These are phyloP conservation scores for Erinaceus europaeus DNA, from an alignment of 2,113 vertebrate species.

Conservation along the genomic window DNA sequence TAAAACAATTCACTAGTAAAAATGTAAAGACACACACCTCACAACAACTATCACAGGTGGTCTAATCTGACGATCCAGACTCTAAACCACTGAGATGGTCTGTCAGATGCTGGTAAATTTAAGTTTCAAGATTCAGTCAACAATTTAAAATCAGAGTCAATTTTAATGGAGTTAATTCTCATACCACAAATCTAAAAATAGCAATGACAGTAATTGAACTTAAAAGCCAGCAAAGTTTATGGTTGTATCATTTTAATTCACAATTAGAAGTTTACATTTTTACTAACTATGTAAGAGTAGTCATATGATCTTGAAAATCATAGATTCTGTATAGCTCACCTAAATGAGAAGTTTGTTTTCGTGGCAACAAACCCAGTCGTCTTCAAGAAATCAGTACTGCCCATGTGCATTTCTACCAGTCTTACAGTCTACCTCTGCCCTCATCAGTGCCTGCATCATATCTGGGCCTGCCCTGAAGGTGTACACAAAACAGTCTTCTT, in stretches of 20 bases:
- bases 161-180: slow-evolving; percentile 53
- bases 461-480: slow-evolving; percentile 60
- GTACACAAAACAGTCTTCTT: slow-evolving; percentile 56
- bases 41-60: slow-evolving; percentile 61
- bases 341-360: slow-evolving; percentile 59
- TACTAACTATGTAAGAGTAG: slow-evolving; percentile 26
- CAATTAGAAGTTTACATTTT: slow-evolving; percentile 34
- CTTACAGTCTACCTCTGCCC: slow-evolving; percentile 56
- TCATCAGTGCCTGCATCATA: slow-evolving; percentile 49
- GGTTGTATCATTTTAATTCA: slow-evolving; percentile 4
- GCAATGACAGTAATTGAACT: neutral
- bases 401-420: slow-evolving; percentile 49
- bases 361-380: slow-evolving; percentile 67
- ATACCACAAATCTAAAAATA: slow-evolving; percentile 14
- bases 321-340: slow-evolving; percentile 52
- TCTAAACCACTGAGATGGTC: slow-evolving; percentile 50
- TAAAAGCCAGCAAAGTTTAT: slow-evolving; percentile 27
- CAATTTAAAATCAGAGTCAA: slow-evolving; percentile 22
- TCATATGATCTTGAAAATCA: slow-evolving; percentile 44
- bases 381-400: slow-evolving; percentile 43
- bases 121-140: slow-evolving; percentile 59
- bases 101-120: slow-evolving; percentile 50
- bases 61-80: slow-evolving; percentile 35
- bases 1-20: slow-evolving; percentile 24
- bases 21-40: slow-evolving; percentile 63